Conservation (phyloP, 2,797 vertebrate species). For the Telmatherina bonti region DNA sequence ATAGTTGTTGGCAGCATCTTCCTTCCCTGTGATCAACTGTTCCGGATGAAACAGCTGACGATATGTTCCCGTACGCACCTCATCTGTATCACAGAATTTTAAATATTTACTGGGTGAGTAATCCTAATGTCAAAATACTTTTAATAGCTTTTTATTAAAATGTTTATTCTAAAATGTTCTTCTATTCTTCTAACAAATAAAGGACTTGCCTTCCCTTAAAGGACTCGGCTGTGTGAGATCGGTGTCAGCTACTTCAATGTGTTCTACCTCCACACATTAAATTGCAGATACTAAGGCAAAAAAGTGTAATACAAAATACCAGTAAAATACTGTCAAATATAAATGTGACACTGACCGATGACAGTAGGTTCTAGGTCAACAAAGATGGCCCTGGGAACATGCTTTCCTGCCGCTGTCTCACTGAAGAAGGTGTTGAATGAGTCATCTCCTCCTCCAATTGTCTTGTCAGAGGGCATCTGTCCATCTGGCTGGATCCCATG, state of each 20-base stretch:
- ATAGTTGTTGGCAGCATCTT: conserved; percentile 85
- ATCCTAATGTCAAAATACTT: not conserved
- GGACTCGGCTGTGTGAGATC: not conserved
- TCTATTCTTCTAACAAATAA: not conserved
- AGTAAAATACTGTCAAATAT: not conserved
- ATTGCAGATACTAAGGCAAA: not conserved
- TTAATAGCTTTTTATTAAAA: not conserved
- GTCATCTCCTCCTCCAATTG: conserved; percentile 78
- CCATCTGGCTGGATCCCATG: conserved; percentile 84
- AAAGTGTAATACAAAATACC: not conserved
- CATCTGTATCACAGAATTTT: conserved; percentile 51
- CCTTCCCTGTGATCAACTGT: conserved; percentile 84
- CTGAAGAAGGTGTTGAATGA: conserved; percentile 90
- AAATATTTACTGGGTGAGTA: not conserved
- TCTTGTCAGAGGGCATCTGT: conserved; percentile 83
- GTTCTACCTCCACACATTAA: not conserved
- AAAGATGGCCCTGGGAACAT: conserved; percentile 92
- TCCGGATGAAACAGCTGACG: conserved; percentile 83
- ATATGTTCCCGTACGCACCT: conserved; percentile 77
- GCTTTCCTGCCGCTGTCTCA: conserved; percentile 89
- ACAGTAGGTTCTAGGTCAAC: conserved; percentile 95
- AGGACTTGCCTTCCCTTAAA: no score
- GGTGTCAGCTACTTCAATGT: not conserved
- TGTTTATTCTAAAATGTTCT: not conserved
- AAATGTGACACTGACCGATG: conserved; percentile 81